A percentile compares a stretch with the other conserved stretches of the same genome.
Conservation (phyloP, 2,797 vertebrate genomes). For the Mareca penelope region DNA sequence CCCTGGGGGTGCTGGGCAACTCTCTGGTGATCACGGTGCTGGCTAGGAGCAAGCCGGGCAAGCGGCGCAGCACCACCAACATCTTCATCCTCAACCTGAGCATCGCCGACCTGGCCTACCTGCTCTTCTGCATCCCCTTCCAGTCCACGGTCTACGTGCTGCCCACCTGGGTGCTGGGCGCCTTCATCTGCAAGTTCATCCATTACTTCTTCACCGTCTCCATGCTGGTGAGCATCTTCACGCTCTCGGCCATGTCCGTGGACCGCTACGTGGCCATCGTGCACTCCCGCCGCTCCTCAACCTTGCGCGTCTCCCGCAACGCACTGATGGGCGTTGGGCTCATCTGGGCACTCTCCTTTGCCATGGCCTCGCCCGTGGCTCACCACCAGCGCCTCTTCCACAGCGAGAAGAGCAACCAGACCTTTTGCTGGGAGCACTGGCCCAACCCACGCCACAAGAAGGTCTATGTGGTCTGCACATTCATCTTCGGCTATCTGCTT, state of each 20-base stretch:
- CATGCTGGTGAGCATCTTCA: conserved; percentile 99
- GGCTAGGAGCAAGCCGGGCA: conserved; percentile 89
- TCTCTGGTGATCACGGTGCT: conserved; percentile 95
- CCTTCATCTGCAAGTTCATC: conserved; percentile 94
- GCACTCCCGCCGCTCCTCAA: conserved; percentile 90
- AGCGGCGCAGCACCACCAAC: conserved; percentile 92
- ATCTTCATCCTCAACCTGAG: conserved; percentile 98
- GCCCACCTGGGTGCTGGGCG: conserved; percentile 93
- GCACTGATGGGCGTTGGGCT: conserved; percentile 87
- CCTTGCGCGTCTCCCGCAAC: conserved; percentile 87
- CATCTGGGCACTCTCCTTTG: conserved; percentile 92
- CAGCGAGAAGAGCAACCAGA: conserved; percentile 80
- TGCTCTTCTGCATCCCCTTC: conserved; percentile 97
- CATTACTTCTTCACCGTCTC: conserved; percentile 98
- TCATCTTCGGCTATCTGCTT: conserved; percentile 94
- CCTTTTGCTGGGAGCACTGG: conserved; percentile 97
- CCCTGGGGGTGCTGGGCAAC: conserved; percentile 93
- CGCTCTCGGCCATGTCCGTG: conserved; percentile 95
- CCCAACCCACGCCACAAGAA: conserved; percentile 86
- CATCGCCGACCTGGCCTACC: conserved; percentile 94
- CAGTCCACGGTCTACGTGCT: conserved; percentile 94
- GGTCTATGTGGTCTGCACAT: conserved; percentile 91
- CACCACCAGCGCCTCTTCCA: conserved; percentile 90
- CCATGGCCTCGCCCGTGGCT: conserved; percentile 92
- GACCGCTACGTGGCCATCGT: conserved; percentile 98